These are phyloP conservation scores for Leptopilina boulardi DNA, from an alignment of 1,140 invertebrate species.

Conservation along the genomic window DNA sequence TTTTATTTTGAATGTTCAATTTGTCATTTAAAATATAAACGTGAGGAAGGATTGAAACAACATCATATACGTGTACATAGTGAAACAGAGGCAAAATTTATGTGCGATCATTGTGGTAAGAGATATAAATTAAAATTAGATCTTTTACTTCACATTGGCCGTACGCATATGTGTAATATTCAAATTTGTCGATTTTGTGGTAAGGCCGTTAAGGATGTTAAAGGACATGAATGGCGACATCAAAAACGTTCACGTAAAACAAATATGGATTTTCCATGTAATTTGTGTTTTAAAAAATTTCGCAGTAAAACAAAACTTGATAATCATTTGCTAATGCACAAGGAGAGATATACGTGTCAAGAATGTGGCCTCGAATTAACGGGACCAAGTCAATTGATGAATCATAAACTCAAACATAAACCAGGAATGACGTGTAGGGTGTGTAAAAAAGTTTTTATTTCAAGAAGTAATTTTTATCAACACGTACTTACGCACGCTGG, in stretches of 20 bases:
- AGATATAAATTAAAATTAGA: slow-evolving; percentile 61
- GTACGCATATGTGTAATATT: slow-evolving; percentile 56
- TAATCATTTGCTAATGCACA: slow-evolving; percentile 74
- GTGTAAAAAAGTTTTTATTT: slow-evolving; percentile 69
- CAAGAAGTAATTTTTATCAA: slow-evolving; percentile 60
- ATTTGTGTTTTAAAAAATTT: slow-evolving; percentile 74
- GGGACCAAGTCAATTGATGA: slow-evolving; percentile 71
- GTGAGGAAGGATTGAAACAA: slow-evolving; percentile 72
- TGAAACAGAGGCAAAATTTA: slow-evolving; percentile 48
- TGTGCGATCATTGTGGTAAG: slow-evolving; percentile 62
- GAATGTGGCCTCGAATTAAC: slow-evolving; percentile 69
- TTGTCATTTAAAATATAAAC: slow-evolving; percentile 74
- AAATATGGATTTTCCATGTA: slow-evolving; percentile 66
- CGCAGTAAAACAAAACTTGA: slow-evolving; percentile 66
- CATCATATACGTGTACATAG: slow-evolving; percentile 72
- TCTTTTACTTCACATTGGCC: slow-evolving; percentile 49
- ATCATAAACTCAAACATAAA: slow-evolving; percentile 77
- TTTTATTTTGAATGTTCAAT: slow-evolving; percentile 53
- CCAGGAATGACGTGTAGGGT: slow-evolving; percentile 77
- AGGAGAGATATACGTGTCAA: slow-evolving; percentile 52
- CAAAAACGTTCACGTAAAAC: slow-evolving; percentile 41
- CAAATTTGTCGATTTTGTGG: slow-evolving; percentile 55
- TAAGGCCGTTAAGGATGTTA: slow-evolving; percentile 56
- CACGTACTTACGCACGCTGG: slow-evolving; percentile 81
- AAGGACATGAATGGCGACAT: slow-evolving; percentile 58